phyloP scores from a whole-genome alignment of 1,140 invertebrate species.

The Heliothis virescens region DNA sequence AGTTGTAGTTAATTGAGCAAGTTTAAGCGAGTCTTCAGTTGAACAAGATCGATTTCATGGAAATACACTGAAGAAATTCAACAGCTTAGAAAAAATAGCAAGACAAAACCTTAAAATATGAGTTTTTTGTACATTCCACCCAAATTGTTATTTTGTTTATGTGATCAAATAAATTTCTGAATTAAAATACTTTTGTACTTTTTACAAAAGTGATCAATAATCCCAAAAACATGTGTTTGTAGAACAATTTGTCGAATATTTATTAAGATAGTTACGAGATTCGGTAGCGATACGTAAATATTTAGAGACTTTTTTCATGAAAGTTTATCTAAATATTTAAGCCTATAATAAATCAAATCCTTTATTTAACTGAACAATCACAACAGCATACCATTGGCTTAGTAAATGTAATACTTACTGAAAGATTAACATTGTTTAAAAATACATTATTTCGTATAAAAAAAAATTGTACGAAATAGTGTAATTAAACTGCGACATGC shows the following conservation, averaged over 20 bases:
- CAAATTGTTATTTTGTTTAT: neutral
- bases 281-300: constrained; percentile 40
- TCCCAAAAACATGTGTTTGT: constrained; percentile 20
- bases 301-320: constrained; percentile 37
- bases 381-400: neutral
- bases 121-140: neutral
- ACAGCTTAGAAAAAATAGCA: too few species aligned
- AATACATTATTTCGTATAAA: too few species aligned
- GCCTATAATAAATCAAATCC: constrained; percentile 38
- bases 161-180: neutral
- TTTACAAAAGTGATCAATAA: constrained; percentile 32
- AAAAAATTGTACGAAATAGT: too few species aligned
- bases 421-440: too few species aligned
- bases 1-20: neutral
- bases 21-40: neutral
- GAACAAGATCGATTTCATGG: neutral
- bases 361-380: constrained; percentile 2
- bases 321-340: constrained; percentile 39
- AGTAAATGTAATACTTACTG: neutral
- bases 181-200: constrained; percentile 28
- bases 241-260: constrained; percentile 27
- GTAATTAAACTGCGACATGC: too few species aligned
- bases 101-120: neutral
- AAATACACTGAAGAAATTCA: too few species aligned
- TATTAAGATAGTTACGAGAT: constrained; percentile 40